A percentile compares a stretch with the other conserved stretches of the same genome.
phyloP scores from a whole-genome alignment of 1,140 invertebrate genomes.

The Aleiodes sp. region DNA sequence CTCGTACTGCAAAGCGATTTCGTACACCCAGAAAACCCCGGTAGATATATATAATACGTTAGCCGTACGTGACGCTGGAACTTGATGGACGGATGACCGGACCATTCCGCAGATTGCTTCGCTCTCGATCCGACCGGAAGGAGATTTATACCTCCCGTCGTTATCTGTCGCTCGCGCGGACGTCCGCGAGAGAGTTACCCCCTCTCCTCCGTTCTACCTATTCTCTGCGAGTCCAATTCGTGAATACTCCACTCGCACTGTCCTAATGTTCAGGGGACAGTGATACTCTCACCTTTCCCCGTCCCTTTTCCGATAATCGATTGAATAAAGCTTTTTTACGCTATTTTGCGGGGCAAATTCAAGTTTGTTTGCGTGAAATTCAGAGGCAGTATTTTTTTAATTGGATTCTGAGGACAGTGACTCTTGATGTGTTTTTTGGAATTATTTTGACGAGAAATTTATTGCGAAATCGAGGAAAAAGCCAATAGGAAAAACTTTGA shows the following conservation, averaged over 20 bases:
- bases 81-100: slow-evolving; percentile 65
- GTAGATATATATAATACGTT: slow-evolving; percentile 24
- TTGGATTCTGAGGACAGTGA: too few relatives aligned
- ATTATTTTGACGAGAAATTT: too few relatives aligned
- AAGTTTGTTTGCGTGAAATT: too few relatives aligned
- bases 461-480: too few relatives aligned
- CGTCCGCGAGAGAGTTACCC: slow-evolving; percentile 5
- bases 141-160: slow-evolving; percentile 65
- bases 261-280: not conserved
- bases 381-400: too few relatives aligned
- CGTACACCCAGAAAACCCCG: not conserved
- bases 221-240: too few relatives aligned
- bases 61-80: slow-evolving; percentile 37
- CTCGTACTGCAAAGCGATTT: not conserved
- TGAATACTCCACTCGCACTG: not conserved
- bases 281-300: too few relatives aligned
- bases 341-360: too few relatives aligned
- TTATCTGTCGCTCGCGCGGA: slow-evolving; percentile 54
- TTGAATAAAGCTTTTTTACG: not conserved
- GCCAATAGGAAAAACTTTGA: too few relatives aligned
- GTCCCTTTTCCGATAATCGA: not conserved
- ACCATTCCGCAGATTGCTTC: slow-evolving; percentile 66
- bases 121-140: slow-evolving; percentile 61
- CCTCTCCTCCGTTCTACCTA: not conserved
- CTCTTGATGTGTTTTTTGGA: too few relatives aligned